Evolutionary conservation across 2,797 vertebrate genomes (phyloP).

Genomic region (Sarcophilus harrisii): DNA sequence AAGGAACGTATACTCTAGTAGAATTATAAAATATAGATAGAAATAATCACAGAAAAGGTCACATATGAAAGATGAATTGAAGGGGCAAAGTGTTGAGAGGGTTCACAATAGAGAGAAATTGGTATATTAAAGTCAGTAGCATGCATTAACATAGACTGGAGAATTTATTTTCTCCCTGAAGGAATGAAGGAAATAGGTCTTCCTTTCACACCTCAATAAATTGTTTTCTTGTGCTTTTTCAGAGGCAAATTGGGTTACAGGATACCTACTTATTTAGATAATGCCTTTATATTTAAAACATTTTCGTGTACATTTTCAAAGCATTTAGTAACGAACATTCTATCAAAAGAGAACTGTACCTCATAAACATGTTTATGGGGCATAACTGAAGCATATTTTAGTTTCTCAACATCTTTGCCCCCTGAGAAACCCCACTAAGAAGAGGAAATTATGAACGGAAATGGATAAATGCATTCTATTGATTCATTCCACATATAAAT

Average conservation of each 20-base stretch:
- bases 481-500: conserved; percentile 78
- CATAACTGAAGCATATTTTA: conserved; percentile 72
- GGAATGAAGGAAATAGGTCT: conserved; percentile 42
- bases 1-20: background rate
- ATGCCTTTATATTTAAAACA: conserved; percentile 78
- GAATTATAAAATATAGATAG: conserved; percentile 21
- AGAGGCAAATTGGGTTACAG: conserved; percentile 62
- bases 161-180: conserved; percentile 25
- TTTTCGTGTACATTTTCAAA: conserved; percentile 80
- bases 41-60: background rate
- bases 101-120: background rate
- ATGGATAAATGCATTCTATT: conserved; percentile 81
- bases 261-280: conserved; percentile 76
- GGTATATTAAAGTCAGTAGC: background rate
- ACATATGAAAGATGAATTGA: background rate
- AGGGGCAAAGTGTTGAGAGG: background rate
- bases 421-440: conserved; percentile 76
- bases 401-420: conserved; percentile 58
- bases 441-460: conserved; percentile 74
- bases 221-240: conserved; percentile 61
- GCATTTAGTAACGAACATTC: conserved; percentile 80
- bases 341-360: conserved; percentile 66
- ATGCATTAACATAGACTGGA: background rate
- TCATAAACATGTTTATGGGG: conserved; percentile 77
- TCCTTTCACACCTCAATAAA: conserved; percentile 32